phyloP scores from a whole-genome alignment of 2,888 invertebrate species.

The Agrotis exclamationis region DNA sequence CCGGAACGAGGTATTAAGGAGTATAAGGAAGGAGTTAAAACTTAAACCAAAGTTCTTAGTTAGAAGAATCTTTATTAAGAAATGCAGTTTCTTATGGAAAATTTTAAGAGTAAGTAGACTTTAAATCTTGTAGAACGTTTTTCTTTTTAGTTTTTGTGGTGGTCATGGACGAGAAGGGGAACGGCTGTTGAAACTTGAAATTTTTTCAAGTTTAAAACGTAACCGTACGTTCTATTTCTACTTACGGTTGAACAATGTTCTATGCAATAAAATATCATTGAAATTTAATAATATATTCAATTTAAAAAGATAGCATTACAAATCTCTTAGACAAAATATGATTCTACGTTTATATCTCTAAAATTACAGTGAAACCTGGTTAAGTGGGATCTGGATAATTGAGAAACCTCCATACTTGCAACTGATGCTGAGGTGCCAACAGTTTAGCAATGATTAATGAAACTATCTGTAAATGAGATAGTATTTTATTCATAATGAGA shows the following conservation, averaged over 20 bases:
- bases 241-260: not conserved
- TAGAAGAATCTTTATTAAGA: constrained; percentile 40
- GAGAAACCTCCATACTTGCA: too few species aligned
- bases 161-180: not conserved
- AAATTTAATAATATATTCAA: too few species aligned
- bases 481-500: too few species aligned
- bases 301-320: too few species aligned
- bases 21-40: constrained; percentile 40
- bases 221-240: too few species aligned
- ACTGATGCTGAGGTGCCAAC: too few species aligned
- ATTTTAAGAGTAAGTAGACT: constrained; percentile 27
- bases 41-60: constrained; percentile 30
- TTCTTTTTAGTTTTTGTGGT: constrained; percentile 15
- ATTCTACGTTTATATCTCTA: too few species aligned
- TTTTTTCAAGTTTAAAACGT: not conserved
- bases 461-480: too few species aligned
- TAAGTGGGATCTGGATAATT: too few species aligned
- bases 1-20: constrained; percentile 23
- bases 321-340: too few species aligned
- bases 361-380: too few species aligned
- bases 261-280: not conserved
- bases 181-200: not conserved
- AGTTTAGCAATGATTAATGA: too few species aligned
- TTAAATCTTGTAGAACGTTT: constrained; percentile 11
- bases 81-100: constrained; percentile 32